These are phyloP conservation scores for Ploceus nigricollis DNA, from an alignment of 2,113 vertebrate genomes.

Conservation along the genomic window DNA sequence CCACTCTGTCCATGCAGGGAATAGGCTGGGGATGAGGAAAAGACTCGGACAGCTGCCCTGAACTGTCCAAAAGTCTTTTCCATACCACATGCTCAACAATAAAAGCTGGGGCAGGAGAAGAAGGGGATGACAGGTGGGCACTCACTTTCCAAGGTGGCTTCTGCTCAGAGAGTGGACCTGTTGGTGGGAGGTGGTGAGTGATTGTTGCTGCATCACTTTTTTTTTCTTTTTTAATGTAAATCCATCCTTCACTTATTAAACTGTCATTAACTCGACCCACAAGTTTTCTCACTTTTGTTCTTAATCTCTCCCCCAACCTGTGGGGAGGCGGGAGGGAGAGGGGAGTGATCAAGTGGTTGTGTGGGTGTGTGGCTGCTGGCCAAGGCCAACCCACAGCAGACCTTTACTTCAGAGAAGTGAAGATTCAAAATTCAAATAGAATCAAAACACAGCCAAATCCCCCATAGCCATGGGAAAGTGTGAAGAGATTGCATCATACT, in stretches of 20 bases:
- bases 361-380: neutral
- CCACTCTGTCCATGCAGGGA: neutral
- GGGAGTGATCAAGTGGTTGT: neutral
- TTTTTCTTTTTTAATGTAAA: neutral
- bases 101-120: neutral
- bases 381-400: neutral
- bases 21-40: neutral
- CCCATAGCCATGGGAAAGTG: neutral
- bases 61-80: neutral
- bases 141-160: neutral
- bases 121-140: neutral
- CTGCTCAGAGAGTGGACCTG: neutral
- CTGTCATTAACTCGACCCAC: conserved; percentile 18
- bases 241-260: neutral
- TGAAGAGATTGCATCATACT: neutral
- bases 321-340: neutral
- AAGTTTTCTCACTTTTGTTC: conserved; percentile 30
- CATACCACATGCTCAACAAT: neutral
- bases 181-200: neutral
- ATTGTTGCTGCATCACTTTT: neutral
- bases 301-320: neutral
- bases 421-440: neutral
- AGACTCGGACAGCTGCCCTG: neutral
- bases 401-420: neutral
- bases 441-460: neutral